These are phyloP conservation scores for Pseudomugil tenellus DNA, from an alignment of 2,797 vertebrate genomes.

Conservation along the genomic window DNA sequence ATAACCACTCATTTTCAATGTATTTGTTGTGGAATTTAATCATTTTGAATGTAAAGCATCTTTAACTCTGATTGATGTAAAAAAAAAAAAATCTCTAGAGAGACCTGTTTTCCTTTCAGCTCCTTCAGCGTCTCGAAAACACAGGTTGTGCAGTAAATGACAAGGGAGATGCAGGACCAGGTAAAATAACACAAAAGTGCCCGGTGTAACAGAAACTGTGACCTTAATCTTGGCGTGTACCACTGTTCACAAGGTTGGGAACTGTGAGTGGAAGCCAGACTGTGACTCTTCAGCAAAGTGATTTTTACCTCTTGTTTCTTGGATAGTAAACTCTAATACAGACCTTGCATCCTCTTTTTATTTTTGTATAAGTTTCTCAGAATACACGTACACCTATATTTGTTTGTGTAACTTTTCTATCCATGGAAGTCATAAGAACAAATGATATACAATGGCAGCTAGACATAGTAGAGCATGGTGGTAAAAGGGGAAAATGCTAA, in stretches of 20 bases:
- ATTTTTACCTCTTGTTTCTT: neutral
- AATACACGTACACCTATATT: neutral
- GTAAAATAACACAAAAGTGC: neutral
- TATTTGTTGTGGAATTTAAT: neutral
- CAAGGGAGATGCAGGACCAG: neutral
- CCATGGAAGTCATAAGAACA: neutral
- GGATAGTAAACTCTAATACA: neutral
- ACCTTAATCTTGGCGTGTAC: neutral
- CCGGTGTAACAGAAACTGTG: neutral
- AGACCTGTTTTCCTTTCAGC: neutral
- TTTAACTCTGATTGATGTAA: neutral
- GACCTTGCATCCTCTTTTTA: neutral
- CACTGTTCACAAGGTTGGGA: neutral
- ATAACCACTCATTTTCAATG: neutral
- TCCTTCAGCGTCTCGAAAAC: neutral
- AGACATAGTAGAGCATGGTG: neutral
- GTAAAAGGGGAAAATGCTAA: neutral
- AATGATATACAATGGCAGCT: neutral
- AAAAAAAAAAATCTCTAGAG: neutral
- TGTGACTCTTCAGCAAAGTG: neutral
- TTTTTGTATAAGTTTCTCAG: neutral
- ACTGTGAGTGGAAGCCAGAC: neutral
- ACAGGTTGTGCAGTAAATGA: neutral
- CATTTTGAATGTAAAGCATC: neutral
- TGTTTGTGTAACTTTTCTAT: neutral